Conservation (phyloP, 2,888 invertebrate species). For the Acrobasis suavella region DNA sequence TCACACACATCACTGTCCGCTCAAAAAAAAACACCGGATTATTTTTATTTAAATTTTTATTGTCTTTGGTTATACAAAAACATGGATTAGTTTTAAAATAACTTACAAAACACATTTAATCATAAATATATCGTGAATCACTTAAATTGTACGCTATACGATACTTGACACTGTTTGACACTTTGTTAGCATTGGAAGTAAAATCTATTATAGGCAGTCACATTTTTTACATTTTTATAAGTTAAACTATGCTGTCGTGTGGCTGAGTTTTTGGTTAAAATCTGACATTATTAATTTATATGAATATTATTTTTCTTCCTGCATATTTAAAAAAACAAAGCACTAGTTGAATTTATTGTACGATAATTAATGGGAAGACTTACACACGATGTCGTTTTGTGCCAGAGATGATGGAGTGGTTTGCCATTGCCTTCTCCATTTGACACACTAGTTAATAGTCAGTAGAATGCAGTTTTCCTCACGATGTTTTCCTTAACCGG, state of each 20-base stretch:
- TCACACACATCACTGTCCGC: neutral
- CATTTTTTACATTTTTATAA: constrained; percentile 25
- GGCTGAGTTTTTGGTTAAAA: neutral
- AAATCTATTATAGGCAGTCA: constrained; percentile 31
- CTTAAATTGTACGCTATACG: constrained; percentile 77
- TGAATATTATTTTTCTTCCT: no score
- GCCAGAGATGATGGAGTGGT: no score
- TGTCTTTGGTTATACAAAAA: constrained; percentile 83
- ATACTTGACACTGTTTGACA: constrained; percentile 39
- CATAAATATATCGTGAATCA: constrained; percentile 67
- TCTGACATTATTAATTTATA: neutral
- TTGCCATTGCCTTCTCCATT: no score
- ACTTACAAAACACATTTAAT: constrained; percentile 80
- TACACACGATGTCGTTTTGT: no score
- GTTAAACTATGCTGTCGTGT: neutral
- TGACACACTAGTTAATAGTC: no score
- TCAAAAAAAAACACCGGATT: constrained; percentile 26
- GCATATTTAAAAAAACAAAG: no score
- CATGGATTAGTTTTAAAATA: constrained; percentile 82
- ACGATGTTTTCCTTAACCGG: no score
- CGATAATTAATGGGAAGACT: no score
- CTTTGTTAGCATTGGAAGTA: constrained; percentile 31
- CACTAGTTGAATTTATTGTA: no score
- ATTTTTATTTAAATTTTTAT: constrained; percentile 80
- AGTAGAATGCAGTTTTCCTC: no score